Evolutionary conservation across 2,113 vertebrate species (phyloP).

Genomic region (Antigone vipio): DNA sequence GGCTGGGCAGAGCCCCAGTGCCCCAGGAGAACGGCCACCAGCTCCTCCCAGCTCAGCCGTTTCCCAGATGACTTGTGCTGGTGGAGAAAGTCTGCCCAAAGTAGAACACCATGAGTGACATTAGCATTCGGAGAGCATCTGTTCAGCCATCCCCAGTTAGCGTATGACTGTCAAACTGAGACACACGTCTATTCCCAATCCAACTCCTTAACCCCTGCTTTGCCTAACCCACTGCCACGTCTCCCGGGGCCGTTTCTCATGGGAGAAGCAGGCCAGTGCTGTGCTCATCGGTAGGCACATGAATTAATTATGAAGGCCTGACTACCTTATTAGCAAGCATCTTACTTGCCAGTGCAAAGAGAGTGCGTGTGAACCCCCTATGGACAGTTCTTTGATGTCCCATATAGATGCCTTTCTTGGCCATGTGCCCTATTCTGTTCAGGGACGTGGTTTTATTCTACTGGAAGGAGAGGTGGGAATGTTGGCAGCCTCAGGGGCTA

Average conservation of each 20-base stretch:
- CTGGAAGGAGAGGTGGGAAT: not conserved
- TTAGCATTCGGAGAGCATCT: slow-evolving; percentile 67
- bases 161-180: slow-evolving; percentile 59
- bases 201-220: slow-evolving; percentile 62
- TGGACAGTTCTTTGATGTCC: not conserved
- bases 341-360: not conserved
- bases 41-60: not conserved
- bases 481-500: not conserved
- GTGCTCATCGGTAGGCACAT: not conserved
- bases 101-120: slow-evolving; percentile 66
- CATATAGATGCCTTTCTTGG: not conserved
- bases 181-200: slow-evolving; percentile 61
- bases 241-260: not conserved
- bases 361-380: not conserved
- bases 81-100: slow-evolving; percentile 59
- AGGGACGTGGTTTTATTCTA: not conserved
- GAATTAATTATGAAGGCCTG: slow-evolving; percentile 25
- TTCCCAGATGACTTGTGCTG: slow-evolving; percentile 47
- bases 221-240: not conserved
- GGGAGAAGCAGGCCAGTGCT: not conserved
- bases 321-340: not conserved
- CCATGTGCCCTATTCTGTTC: not conserved
- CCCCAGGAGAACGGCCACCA: not conserved
- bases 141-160: slow-evolving; percentile 65
- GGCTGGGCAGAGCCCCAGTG: not conserved